phyloP scores from a whole-genome alignment of 2,797 vertebrate species.

The Ambastaia sidthimunki region DNA sequence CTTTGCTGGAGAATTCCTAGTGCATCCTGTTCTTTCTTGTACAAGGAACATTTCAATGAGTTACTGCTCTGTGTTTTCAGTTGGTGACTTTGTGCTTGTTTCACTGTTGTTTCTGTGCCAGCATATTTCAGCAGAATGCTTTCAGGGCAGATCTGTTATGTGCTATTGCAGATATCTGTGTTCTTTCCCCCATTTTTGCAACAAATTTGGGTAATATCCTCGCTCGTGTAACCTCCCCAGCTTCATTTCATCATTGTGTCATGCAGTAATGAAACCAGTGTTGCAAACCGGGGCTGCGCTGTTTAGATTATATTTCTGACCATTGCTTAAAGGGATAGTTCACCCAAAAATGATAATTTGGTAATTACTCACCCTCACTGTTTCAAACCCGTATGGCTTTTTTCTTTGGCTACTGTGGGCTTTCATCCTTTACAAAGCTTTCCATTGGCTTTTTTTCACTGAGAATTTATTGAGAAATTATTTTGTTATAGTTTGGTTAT shows the following conservation, averaged over 20 bases:
- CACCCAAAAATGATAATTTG: background rate
- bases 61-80: conserved; percentile 39
- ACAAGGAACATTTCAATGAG: conserved; percentile 41
- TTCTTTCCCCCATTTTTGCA: conserved; percentile 49
- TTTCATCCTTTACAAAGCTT: background rate
- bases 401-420: background rate
- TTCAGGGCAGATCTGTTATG: conserved; percentile 34
- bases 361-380: background rate
- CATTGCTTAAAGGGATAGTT: background rate
- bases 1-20: conserved; percentile 31
- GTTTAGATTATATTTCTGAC: conserved; percentile 16
- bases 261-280: conserved; percentile 6
- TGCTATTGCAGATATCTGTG: conserved; percentile 25
- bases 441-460: no score
- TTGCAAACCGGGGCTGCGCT: conserved; percentile 9
- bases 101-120: conserved; percentile 43
- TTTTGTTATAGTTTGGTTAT: no score
- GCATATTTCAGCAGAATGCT: conserved; percentile 39
- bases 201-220: conserved; percentile 44
- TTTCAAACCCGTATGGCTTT: background rate
- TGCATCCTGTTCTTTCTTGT: conserved; percentile 31
- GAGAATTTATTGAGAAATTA: no score
- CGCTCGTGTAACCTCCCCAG: conserved; percentile 8
- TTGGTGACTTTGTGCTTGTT: conserved; percentile 30
- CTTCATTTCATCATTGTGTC: conserved; percentile 47